Evolutionary conservation across 2,797 vertebrate species (phyloP).

Genomic region (Choloepus didactylus): DNA sequence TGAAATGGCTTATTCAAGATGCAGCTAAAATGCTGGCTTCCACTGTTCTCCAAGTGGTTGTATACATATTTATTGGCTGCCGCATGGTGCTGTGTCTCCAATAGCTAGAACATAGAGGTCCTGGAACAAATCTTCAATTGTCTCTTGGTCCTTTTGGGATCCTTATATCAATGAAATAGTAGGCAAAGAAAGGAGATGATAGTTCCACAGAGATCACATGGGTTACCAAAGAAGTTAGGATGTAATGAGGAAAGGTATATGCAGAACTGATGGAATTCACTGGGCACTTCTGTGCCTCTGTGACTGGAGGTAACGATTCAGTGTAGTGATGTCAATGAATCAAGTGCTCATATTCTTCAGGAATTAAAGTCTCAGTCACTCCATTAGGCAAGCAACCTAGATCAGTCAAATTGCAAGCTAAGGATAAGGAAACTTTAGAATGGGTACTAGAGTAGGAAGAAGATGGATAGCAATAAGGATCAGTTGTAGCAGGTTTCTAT

Average conservation of each 20-base stretch:
- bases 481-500: not conserved
- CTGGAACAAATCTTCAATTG: not conserved
- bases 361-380: not conserved
- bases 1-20: not conserved
- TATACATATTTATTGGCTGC: not conserved
- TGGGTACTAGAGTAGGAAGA: not conserved
- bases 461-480: not conserved
- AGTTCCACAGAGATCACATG: not conserved
- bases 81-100: not conserved
- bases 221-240: too few relatives aligned
- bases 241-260: too few relatives aligned
- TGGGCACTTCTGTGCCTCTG: not conserved
- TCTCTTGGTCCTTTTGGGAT: too few relatives aligned
- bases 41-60: not conserved
- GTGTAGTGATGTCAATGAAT: not conserved
- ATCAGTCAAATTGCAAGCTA: not conserved
- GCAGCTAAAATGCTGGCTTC: not conserved
- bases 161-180: not conserved
- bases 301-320: not conserved
- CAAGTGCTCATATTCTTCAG: not conserved
- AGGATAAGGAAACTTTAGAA: not conserved
- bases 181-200: not conserved
- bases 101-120: too few relatives aligned
- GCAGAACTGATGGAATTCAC: not conserved
- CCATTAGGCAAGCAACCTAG: not conserved